A percentile compares a stretch with the other conserved stretches of the same genome.
phyloP scores from a whole-genome alignment of 1,140 invertebrate genomes.

The Drosophila repleta region DNA sequence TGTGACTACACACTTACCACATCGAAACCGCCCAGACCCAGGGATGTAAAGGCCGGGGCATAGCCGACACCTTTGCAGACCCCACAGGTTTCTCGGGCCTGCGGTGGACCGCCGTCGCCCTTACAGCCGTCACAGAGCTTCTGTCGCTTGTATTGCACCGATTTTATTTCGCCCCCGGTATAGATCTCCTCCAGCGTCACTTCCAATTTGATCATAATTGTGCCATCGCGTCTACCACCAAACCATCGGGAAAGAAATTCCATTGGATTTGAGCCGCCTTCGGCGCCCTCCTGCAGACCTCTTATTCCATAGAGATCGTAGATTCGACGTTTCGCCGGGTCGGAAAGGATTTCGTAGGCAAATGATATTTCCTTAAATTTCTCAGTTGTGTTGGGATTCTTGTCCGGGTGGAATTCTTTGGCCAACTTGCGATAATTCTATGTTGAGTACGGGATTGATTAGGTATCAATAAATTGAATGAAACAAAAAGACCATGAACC shows the following conservation, averaged over 20 bases:
- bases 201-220: constrained; percentile 84
- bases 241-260: constrained; percentile 87
- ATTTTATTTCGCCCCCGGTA: constrained; percentile 91
- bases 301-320: constrained; percentile 92
- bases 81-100: constrained; percentile 48
- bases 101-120: constrained; percentile 93
- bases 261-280: constrained; percentile 85
- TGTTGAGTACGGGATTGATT: not conserved
- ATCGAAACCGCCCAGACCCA: constrained; percentile 69
- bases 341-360: constrained; percentile 93
- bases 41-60: constrained; percentile 61
- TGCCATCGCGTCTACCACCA: constrained; percentile 53
- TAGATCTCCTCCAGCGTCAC: constrained; percentile 96
- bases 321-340: constrained; percentile 88
- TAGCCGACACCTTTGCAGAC: constrained; percentile 62
- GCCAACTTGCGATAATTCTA: constrained; percentile 93
- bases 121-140: constrained; percentile 93
- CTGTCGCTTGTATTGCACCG: constrained; percentile 91
- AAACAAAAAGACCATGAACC: constrained; percentile 85
- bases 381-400: constrained; percentile 92
- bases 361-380: constrained; percentile 95
- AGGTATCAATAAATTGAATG: constrained; percentile 5
- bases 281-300: constrained; percentile 90
- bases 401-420: constrained; percentile 95
- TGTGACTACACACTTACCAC: constrained; percentile 38